Percentiles rank a stretch among this genome's conserved stretches.
Evolutionary conservation across 2,797 vertebrate species (phyloP).

Genomic region (Pseudochirops cupreus): DNA sequence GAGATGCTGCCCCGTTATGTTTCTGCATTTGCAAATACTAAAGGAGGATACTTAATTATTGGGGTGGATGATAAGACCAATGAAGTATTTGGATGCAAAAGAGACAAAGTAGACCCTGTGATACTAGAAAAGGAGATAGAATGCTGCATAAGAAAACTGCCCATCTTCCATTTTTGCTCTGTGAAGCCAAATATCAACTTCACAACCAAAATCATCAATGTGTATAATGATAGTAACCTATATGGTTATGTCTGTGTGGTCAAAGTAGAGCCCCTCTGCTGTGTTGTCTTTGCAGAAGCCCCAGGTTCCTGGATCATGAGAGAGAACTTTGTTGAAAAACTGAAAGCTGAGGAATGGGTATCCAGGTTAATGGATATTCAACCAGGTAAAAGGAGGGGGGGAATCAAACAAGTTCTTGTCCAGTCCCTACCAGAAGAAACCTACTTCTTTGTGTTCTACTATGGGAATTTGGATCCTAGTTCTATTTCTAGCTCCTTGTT

Average conservation of each 20-base stretch:
- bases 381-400: constrained; percentile 67
- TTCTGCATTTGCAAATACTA: constrained; percentile 83
- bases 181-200: constrained; percentile 46
- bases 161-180: constrained; percentile 57
- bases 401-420: background rate
- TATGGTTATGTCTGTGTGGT: constrained; percentile 65
- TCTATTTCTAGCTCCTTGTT: background rate
- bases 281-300: constrained; percentile 71
- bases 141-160: constrained; percentile 49
- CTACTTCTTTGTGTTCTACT: background rate
- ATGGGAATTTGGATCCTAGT: background rate
- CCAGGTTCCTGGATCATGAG: constrained; percentile 77
- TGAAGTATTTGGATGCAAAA: constrained; percentile 77
- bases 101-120: constrained; percentile 44
- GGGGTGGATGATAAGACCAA: constrained; percentile 75
- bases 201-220: constrained; percentile 63
- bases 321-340: constrained; percentile 7
- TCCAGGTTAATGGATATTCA: constrained; percentile 66
- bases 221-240: constrained; percentile 43
- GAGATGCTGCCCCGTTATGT: constrained; percentile 75
- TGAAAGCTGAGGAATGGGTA: constrained; percentile 56
- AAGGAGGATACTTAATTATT: constrained; percentile 80
- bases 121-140: constrained; percentile 63
- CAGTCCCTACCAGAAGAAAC: background rate
- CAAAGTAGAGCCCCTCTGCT: constrained; percentile 69